Percentiles rank a stretch among this genome's conserved stretches.
These are phyloP conservation scores for Chondrilla cf. caribensis DNA, from an alignment of 37 sponge, comb jelly and placozoan species.

Conservation along the genomic window DNA sequence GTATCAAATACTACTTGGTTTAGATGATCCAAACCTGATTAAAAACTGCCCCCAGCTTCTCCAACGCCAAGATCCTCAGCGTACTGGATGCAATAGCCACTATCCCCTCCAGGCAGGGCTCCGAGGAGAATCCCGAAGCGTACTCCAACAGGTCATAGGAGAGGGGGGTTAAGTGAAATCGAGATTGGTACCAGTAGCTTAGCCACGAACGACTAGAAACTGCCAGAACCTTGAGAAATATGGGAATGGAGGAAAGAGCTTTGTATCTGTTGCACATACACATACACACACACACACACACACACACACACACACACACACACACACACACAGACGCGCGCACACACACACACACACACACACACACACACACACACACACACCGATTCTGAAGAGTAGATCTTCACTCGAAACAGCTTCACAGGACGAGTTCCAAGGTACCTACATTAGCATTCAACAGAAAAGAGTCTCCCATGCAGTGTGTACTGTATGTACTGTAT, in stretches of 20 bases:
- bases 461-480: background rate
- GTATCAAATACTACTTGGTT: too few species aligned
- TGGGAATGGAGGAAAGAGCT: background rate
- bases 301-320: background rate
- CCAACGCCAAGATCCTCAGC: conserved; percentile 94
- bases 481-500: too few species aligned
- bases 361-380: background rate
- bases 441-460: conserved; percentile 32
- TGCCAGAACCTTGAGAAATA: conserved; percentile 69
- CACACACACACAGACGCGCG: background rate
- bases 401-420: conserved; percentile 88
- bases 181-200: conserved; percentile 88
- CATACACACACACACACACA: background rate
- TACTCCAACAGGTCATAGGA: conserved; percentile 93
- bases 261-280: background rate
- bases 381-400: conserved; percentile 77
- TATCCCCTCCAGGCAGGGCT: conserved; percentile 98
- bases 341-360: background rate
- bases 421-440: conserved; percentile 95
- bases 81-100: conserved; percentile 96
- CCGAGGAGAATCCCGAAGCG: conserved; percentile 96
- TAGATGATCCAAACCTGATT: too few species aligned
- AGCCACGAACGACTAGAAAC: conserved; percentile 97
- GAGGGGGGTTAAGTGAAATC: conserved; percentile 95
- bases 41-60: conserved; percentile 96